These are phyloP conservation scores for Oopsacas minuta DNA, from an alignment of 37 sponge, comb jelly and placozoan genomes.

Conservation along the genomic window DNA sequence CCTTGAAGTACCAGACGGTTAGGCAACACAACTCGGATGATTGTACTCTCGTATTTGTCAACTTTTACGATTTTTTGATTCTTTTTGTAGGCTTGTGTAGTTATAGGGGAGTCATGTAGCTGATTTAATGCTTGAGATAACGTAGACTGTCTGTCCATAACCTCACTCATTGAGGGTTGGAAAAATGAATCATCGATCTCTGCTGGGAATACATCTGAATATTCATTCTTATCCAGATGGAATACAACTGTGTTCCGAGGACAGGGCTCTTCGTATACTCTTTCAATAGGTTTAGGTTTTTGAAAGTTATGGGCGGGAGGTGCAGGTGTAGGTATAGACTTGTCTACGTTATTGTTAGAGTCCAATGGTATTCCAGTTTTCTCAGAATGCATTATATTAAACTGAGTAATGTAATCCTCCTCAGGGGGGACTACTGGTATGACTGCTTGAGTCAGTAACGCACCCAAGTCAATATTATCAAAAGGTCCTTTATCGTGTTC, in stretches of 20 bases:
- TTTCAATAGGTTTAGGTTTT: not conserved
- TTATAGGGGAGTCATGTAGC: not conserved
- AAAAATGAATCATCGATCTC: not conserved
- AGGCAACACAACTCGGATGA: not conserved
- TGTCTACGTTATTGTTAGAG: not conserved
- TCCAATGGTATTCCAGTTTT: not conserved
- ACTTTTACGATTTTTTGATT: not conserved
- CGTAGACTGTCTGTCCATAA: not conserved
- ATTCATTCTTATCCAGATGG: slow-evolving; percentile 9
- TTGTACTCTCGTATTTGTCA: not conserved
- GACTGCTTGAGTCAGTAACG: not conserved
- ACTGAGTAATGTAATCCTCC: slow-evolving; percentile 2
- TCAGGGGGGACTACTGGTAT: not conserved
- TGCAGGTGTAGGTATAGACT: not conserved
- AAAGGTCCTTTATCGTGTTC: not conserved
- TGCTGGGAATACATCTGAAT: not conserved
- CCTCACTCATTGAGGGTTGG: slow-evolving; percentile 12
- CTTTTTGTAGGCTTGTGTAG: not conserved
- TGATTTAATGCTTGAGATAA: not conserved
- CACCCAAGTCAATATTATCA: not conserved
- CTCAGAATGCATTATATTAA: not conserved
- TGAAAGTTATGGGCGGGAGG: not conserved
- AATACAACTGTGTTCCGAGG: not conserved
- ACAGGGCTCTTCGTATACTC: not conserved
- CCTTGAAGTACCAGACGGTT: not conserved